phyloP scores from a whole-genome alignment of 2,113 vertebrate species.

The Crotalus helleri region DNA sequence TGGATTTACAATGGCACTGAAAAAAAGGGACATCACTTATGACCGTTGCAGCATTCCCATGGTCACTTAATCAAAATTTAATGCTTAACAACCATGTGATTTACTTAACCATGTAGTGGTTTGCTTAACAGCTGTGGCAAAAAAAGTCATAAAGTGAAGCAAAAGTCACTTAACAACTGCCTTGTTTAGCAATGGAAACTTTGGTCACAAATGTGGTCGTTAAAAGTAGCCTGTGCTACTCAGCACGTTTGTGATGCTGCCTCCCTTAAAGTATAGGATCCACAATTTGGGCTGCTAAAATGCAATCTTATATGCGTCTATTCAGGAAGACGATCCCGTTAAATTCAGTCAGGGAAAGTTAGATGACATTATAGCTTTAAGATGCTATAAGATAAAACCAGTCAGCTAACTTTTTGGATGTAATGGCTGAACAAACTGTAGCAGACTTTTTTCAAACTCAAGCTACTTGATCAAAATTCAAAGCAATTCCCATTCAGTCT shows the following conservation, averaged over 20 bases:
- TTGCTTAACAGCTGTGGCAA: too few species aligned
- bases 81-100: neutral
- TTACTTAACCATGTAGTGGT: too few species aligned
- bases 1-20: neutral
- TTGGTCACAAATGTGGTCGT: too few species aligned
- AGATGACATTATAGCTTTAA: neutral
- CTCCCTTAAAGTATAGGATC: neutral
- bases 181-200: too few species aligned
- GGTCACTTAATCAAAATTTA: neutral
- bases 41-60: neutral
- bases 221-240: neutral
- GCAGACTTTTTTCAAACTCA: neutral
- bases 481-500: neutral
- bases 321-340: neutral
- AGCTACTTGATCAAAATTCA: neutral
- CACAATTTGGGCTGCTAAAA: neutral
- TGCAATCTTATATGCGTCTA: neutral
- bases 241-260: neutral
- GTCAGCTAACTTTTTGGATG: neutral
- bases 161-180: too few species aligned
- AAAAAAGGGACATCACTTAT: neutral
- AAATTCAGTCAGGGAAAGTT: neutral
- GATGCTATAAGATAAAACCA: neutral
- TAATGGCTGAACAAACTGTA: neutral
- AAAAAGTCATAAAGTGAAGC: too few species aligned